Evolutionary conservation across 1,140 invertebrate genomes (phyloP), one percentile per base, ranked within the genome.

Genomic region (Leptopilina boulardi): DNA sequence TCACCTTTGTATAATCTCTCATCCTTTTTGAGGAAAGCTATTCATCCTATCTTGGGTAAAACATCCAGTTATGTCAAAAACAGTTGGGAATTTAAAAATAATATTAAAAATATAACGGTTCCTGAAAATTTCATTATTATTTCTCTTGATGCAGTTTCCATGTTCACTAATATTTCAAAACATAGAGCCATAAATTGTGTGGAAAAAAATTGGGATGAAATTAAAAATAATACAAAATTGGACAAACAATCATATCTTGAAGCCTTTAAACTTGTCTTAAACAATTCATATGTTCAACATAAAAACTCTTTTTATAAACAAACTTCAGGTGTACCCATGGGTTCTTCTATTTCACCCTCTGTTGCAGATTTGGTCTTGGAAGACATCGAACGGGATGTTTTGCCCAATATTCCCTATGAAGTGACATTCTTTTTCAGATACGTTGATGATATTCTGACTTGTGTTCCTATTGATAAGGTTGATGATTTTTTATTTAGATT

Each of bases 401-500:
- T 47, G 44, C 3, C 44, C 3, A 47, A 47, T 15, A 47, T 47
- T n/a, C 11, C 44, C 4, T 47, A 47, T 47, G 15, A 47, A 15
- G 13, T 47, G 3, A 47, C 1, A 15, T 13, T 47, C 15, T 47
- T n/a, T n/a, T 13, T n/a, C 15, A 13, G 44, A 15, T 47, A 47
- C 4, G 44, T 47, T 3, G 10, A 47, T 47, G 13, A 47, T 15
- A 47, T 47, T 15, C 13, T 47, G 10, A n/a, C 44, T 3, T 47
- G 44, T n/a, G 10, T 47, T 15, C 44, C 44, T n/a, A n/a, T 47
- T 5, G 44, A 47, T 47, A 47, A n/a, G 13, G 44, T 47, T 47
- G 44, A 47, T 47, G 44, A 47, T 47, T 47, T 47, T 47, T 47
- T 47, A 13, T 47, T n/a, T 47, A 47, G 44, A 47, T 47, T 15